These are phyloP conservation scores for Myodes glareolus DNA, from an alignment of 2,113 vertebrate species.

Conservation along the genomic window DNA sequence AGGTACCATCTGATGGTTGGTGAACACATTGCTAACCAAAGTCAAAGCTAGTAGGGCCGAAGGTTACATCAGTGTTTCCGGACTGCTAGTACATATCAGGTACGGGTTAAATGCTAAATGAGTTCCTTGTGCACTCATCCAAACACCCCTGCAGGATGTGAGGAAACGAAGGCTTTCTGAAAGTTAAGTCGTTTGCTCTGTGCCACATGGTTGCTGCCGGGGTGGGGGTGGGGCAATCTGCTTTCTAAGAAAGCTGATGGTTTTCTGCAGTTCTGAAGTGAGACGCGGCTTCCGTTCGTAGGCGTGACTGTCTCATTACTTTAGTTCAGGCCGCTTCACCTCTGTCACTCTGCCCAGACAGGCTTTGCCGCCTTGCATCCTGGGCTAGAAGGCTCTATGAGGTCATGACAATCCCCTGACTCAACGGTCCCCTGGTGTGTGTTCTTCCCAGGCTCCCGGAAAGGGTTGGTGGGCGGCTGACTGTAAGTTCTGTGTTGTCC, in stretches of 20 bases:
- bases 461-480: neutral
- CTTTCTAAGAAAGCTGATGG: neutral
- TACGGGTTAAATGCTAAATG: neutral
- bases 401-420: neutral
- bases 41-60: neutral
- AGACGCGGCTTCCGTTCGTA: neutral
- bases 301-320: neutral
- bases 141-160: neutral
- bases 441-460: too few species aligned
- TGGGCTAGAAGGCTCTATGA: neutral
- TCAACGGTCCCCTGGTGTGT: rapidly evolving
- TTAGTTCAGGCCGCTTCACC: neutral
- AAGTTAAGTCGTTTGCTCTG: neutral
- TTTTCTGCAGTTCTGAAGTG: neutral
- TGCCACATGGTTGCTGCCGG: neutral
- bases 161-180: neutral
- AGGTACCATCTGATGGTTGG: neutral
- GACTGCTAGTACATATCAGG: neutral
- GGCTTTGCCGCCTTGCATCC: neutral
- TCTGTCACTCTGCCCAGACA: neutral
- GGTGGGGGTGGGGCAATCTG: neutral
- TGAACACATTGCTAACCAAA: neutral
- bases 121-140: neutral
- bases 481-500: neutral
- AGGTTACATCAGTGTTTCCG: neutral